These are phyloP conservation scores for Falco novaeseelandiae DNA, from an alignment of 2,797 vertebrate species.

Conservation along the genomic window DNA sequence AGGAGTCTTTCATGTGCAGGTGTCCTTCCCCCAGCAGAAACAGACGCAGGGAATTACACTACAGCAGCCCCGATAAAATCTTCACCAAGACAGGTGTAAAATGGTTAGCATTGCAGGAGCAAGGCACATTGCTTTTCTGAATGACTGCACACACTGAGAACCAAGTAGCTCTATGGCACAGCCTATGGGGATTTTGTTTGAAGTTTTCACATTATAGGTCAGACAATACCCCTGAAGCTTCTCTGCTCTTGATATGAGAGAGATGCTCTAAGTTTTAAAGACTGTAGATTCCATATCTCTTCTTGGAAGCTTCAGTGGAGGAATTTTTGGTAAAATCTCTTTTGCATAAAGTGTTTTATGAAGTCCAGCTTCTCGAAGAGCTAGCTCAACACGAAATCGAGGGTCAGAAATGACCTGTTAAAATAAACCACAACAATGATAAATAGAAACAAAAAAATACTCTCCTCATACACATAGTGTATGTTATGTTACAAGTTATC, in stretches of 20 bases:
- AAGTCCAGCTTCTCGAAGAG: conserved; percentile 90
- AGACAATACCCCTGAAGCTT: not conserved
- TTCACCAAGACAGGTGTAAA: fast-evolving
- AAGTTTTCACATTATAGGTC: not conserved
- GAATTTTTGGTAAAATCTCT: conserved; percentile 84
- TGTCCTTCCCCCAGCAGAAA: not conserved
- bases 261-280: conserved; percentile 70
- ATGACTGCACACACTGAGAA: not conserved
- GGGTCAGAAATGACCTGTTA: conserved; percentile 91
- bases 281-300: conserved; percentile 84
- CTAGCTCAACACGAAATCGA: conserved; percentile 87
- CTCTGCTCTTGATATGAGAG: not conserved
- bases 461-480: too few relatives aligned
- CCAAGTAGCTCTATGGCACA: fast-evolving
- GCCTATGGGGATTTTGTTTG: not conserved
- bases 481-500: too few relatives aligned
- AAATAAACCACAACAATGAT: conserved; percentile 36
- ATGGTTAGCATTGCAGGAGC: not conserved
- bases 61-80: not conserved
- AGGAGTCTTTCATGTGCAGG: fast-evolving
- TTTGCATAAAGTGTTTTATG: conserved; percentile 86
- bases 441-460: not conserved
- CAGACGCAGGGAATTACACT: fast-evolving
- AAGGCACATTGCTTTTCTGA: not conserved
- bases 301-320: conserved; percentile 86